phyloP scores from a whole-genome alignment of 2,888 invertebrate species.

The Xestia rhomboidea region DNA sequence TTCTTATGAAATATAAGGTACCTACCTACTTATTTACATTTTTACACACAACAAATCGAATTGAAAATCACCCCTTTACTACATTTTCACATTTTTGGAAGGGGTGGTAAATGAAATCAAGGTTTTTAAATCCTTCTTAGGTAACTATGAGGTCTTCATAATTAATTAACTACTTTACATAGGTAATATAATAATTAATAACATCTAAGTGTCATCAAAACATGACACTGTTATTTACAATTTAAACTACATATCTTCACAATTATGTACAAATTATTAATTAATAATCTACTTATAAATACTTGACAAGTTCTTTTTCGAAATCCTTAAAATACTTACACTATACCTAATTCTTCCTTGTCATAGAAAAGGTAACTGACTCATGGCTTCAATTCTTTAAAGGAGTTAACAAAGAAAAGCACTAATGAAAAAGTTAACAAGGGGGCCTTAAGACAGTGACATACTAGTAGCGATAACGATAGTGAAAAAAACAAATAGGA shows the following conservation, averaged over 20 bases:
- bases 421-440: neutral
- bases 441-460: neutral
- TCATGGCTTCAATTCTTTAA: neutral
- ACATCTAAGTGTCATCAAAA: constrained; percentile 35
- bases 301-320: constrained; percentile 48
- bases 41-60: neutral
- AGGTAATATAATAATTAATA: neutral
- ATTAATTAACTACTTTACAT: neutral
- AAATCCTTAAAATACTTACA: neutral
- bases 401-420: neutral
- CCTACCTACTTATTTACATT: neutral
- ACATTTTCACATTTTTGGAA: neutral
- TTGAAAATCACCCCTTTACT: neutral
- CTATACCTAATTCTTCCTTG: constrained; percentile 46
- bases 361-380: constrained; percentile 44
- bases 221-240: constrained; percentile 41
- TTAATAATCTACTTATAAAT: constrained; percentile 31
- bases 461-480: neutral
- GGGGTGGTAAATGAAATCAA: neutral
- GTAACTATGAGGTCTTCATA: constrained; percentile 31
- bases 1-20: neutral
- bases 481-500: neutral
- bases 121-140: neutral
- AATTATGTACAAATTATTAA: constrained; percentile 43
- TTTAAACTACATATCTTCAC: neutral